Percentiles rank a stretch among this genome's conserved stretches.
These are phyloP conservation scores for Oceanodroma leucorhoa DNA, from an alignment of 2,797 vertebrate genomes.

Conservation along the genomic window DNA sequence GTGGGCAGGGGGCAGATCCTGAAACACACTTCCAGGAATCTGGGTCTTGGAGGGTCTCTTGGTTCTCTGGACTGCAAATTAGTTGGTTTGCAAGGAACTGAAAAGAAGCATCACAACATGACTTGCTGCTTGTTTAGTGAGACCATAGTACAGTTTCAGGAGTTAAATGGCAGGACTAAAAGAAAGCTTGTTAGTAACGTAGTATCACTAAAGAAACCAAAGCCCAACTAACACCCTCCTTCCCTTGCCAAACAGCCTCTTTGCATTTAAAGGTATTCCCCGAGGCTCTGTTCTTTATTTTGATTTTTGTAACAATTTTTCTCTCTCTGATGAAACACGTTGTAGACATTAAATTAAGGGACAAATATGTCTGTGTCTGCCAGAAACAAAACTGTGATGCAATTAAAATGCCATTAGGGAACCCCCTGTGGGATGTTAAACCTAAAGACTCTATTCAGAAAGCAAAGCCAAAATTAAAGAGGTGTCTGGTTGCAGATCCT, in stretches of 20 bases:
- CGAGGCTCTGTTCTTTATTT: conserved; percentile 17
- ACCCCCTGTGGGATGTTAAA: conserved; percentile 52
- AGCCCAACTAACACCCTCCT: not conserved
- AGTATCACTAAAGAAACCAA: conserved; percentile 17
- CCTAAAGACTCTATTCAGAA: conserved; percentile 61
- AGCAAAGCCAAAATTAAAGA: conserved; percentile 63
- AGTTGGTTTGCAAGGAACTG: not conserved
- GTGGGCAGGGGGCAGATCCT: not conserved
- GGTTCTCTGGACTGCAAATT: not conserved
- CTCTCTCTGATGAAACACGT: conserved; percentile 63
- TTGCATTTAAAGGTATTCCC: conserved; percentile 51
- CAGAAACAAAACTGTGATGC: conserved; percentile 62
- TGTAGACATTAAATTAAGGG: conserved; percentile 67
- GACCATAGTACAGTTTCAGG: not conserved
- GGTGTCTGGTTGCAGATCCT: conserved; percentile 64
- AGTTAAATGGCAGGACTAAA: conserved; percentile 7
- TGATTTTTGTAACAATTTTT: conserved; percentile 56
- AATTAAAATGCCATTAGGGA: conserved; percentile 68
- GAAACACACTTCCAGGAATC: not conserved
- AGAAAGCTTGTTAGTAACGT: not conserved
- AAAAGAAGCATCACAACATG: not conserved
- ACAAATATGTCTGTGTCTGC: conserved; percentile 57
- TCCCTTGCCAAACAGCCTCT: conserved; percentile 12
- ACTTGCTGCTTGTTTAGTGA: not conserved
- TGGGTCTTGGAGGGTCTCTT: not conserved